Evolutionary conservation across 2,113 vertebrate species (phyloP).

Genomic region (Trichomycterus rosablanca): DNA sequence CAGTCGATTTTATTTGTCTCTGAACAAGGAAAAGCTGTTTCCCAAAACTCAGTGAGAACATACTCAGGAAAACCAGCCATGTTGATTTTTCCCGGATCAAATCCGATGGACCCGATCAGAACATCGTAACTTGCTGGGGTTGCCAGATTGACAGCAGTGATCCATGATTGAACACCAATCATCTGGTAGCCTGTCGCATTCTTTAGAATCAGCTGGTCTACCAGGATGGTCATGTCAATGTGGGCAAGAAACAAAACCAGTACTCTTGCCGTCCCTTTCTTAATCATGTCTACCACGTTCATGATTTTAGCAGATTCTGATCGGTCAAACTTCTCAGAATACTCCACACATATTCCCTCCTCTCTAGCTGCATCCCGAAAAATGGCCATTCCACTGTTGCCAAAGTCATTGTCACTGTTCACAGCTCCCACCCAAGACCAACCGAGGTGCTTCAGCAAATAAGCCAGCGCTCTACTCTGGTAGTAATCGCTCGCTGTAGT

Average conservation of each 20-base stretch:
- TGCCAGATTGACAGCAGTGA: slow-evolving; percentile 58
- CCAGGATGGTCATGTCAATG: slow-evolving; percentile 60
- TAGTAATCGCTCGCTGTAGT: no score
- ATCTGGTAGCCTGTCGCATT: no score
- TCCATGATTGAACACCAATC: no score
- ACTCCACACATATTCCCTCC: no score
- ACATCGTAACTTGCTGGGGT: slow-evolving; percentile 56
- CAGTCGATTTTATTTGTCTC: slow-evolving; percentile 28
- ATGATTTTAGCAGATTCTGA: slow-evolving; percentile 53
- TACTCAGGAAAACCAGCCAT: slow-evolving; percentile 56
- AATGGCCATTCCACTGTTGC: no score
- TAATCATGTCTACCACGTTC: no score
- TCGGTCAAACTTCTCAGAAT: slow-evolving; percentile 58
- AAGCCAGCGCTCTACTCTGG: no score
- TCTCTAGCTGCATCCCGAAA: no score
- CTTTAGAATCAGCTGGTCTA: slow-evolving; percentile 56
- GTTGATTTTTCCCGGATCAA: slow-evolving; percentile 57
- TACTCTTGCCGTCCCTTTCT: no score
- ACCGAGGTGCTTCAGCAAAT: no score
- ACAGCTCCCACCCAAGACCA: no score
- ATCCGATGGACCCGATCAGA: slow-evolving; percentile 61
- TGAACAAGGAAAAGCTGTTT: slow-evolving; percentile 46
- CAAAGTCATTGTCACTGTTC: no score
- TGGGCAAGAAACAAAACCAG: slow-evolving; percentile 60
- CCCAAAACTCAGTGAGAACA: slow-evolving; percentile 58